phyloP scores from a whole-genome alignment of 2,888 invertebrate species.

The Aporophyla lueneburgensis region DNA sequence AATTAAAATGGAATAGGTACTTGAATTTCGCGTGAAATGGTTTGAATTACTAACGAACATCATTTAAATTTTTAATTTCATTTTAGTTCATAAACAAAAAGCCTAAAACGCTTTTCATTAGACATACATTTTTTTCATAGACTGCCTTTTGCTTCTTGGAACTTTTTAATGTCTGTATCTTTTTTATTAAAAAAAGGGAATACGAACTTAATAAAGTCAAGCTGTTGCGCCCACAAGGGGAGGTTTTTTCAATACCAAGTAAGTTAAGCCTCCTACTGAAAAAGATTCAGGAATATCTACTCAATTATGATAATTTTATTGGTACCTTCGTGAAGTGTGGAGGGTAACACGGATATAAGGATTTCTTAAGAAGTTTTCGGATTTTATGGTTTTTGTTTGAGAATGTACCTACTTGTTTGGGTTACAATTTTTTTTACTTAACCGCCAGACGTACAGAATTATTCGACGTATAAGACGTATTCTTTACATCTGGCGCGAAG shows the following conservation, averaged over 20 bases:
- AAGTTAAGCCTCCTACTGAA: slow-evolving; percentile 30
- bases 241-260: slow-evolving; percentile 41
- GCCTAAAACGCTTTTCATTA: too few relatives aligned
- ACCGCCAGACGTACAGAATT: too few relatives aligned
- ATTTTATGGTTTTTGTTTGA: slow-evolving; percentile 19
- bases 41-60: neutral
- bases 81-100: neutral
- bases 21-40: neutral
- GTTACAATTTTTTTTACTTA: neutral
- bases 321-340: slow-evolving; percentile 37
- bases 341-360: slow-evolving; percentile 13
- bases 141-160: neutral
- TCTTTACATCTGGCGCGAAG: too few relatives aligned
- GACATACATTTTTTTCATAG: neutral
- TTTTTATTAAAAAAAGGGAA: slow-evolving; percentile 39
- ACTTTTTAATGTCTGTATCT: slow-evolving; percentile 17
- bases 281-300: slow-evolving; percentile 51
- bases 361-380: slow-evolving; percentile 19
- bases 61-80: too few relatives aligned
- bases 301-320: slow-evolving; percentile 66
- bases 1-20: neutral
- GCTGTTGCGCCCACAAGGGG: slow-evolving; percentile 50
- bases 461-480: too few relatives aligned
- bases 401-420: neutral
- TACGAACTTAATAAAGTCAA: slow-evolving; percentile 52